Conservation (phyloP, 1,140 invertebrate genomes). For the Drosophila lacertosa region DNA sequence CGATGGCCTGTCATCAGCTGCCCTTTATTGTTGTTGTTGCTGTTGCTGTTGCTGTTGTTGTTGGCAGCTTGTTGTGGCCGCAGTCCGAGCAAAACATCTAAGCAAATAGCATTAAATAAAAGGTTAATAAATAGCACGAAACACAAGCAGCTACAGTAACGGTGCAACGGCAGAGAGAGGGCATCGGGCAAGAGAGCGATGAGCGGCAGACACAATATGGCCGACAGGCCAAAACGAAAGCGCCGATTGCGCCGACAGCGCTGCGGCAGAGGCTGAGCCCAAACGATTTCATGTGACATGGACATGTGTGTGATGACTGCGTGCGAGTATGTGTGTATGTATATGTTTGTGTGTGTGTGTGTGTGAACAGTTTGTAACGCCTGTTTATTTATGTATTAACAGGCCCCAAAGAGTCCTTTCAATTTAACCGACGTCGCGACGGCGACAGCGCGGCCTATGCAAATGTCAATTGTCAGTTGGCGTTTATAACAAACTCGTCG, state of each 20-base stretch:
- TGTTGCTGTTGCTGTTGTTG: too few relatives aligned
- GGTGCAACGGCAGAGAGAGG: slow-evolving; percentile 10
- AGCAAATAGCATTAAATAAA: slow-evolving; percentile 80
- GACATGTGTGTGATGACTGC: slow-evolving; percentile 65
- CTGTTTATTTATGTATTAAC: slow-evolving; percentile 74
- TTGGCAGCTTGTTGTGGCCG: slow-evolving; percentile 7
- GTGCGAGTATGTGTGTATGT: slow-evolving; percentile 8
- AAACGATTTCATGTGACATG: slow-evolving; percentile 33
- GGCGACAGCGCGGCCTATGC: slow-evolving; percentile 44
- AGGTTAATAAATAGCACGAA: slow-evolving; percentile 79
- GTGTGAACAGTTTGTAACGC: slow-evolving; percentile 69
- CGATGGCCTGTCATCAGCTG: slow-evolving; percentile 77
- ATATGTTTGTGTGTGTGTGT: slow-evolving; percentile 33
- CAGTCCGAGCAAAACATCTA: slow-evolving; percentile 55
- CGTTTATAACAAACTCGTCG: slow-evolving; percentile 52
- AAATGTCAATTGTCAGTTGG: slow-evolving; percentile 79
- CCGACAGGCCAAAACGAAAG: slow-evolving; percentile 47
- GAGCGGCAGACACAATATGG: slow-evolving; percentile 64
- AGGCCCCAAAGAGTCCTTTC: slow-evolving; percentile 59
- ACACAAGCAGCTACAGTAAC: slow-evolving; percentile 16
- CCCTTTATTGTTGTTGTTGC: too few relatives aligned
- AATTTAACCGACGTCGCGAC: slow-evolving; percentile 63
- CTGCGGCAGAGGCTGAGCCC: slow-evolving; percentile 12
- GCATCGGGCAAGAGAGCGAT: slow-evolving; percentile 16
- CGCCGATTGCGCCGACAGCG: slow-evolving; percentile 38